Conservation (phyloP, 2,113 vertebrate species). For the Thalassarche chlororhynchos region DNA sequence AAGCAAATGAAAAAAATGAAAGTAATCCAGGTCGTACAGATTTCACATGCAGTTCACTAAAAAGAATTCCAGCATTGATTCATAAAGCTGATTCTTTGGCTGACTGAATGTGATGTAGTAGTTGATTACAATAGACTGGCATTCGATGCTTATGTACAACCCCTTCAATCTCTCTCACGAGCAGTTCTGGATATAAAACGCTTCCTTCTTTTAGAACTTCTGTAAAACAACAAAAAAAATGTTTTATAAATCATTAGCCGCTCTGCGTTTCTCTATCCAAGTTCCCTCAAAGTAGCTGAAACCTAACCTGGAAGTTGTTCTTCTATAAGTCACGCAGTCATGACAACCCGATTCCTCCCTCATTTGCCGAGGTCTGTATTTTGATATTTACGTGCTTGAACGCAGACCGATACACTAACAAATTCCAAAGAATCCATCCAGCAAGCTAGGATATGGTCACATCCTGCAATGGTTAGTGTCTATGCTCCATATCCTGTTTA, state of each 20-base stretch:
- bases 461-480: neutral
- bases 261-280: neutral
- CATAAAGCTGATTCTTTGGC: neutral
- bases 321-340: neutral
- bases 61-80: neutral
- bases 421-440: neutral
- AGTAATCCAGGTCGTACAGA: neutral
- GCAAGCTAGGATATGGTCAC: neutral
- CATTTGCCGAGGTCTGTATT: neutral
- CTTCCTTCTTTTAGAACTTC: constrained; percentile 87
- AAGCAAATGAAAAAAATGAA: neutral
- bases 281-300: neutral
- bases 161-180: constrained; percentile 79
- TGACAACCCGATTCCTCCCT: neutral
- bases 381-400: neutral
- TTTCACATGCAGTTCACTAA: neutral
- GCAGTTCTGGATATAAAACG: constrained; percentile 73
- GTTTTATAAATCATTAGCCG: neutral
- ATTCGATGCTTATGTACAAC: constrained; percentile 85
- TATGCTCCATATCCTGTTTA: neutral
- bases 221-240: constrained; percentile 58
- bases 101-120: constrained; percentile 80
- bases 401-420: neutral
- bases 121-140: constrained; percentile 78
- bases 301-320: neutral